A percentile compares a stretch with the other conserved stretches of the same genome.
These are phyloP conservation scores for Heliornis fulica DNA, from an alignment of 2,113 vertebrate species.

Conservation along the genomic window DNA sequence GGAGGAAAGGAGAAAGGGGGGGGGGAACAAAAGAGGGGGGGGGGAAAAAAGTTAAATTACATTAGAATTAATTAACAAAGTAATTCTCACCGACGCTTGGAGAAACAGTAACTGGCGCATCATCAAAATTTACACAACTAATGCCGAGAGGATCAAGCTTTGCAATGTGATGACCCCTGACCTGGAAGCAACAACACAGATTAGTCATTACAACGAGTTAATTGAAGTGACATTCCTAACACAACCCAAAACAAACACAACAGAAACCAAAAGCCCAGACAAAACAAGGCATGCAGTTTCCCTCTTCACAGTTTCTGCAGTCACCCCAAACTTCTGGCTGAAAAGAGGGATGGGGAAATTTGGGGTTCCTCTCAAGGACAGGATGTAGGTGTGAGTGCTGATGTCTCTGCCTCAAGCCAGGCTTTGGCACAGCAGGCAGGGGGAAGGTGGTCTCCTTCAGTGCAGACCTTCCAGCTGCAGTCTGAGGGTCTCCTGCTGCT, in stretches of 20 bases:
- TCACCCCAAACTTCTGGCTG: not conserved
- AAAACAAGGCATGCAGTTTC: not conserved
- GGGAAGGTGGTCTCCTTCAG: not conserved
- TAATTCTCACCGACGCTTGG: constrained; percentile 92
- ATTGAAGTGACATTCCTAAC: not conserved
- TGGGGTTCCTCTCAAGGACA: not conserved
- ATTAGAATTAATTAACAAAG: constrained; percentile 73
- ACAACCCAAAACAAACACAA: too few species aligned
- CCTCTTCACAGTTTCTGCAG: not conserved
- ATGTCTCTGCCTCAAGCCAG: not conserved
- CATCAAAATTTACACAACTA: constrained; percentile 96
- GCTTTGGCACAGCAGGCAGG: rapidly evolving
- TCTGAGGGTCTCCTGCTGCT: not conserved
- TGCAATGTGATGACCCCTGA: constrained; percentile 94
- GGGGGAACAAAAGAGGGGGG: constrained; percentile 74
- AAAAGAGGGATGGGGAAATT: not conserved
- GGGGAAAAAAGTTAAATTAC: constrained; percentile 79
- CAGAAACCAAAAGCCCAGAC: not conserved
- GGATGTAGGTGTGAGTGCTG: not conserved
- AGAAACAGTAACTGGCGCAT: constrained; percentile 86
- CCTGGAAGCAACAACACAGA: constrained; percentile 83
- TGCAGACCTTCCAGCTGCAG: not conserved
- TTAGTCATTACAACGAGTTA: constrained; percentile 63
- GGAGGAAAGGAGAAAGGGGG: not conserved
- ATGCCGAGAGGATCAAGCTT: constrained; percentile 96